Evolutionary conservation across 2,888 invertebrate genomes (phyloP).

Genomic region (Brachynemurus nebulosus): DNA sequence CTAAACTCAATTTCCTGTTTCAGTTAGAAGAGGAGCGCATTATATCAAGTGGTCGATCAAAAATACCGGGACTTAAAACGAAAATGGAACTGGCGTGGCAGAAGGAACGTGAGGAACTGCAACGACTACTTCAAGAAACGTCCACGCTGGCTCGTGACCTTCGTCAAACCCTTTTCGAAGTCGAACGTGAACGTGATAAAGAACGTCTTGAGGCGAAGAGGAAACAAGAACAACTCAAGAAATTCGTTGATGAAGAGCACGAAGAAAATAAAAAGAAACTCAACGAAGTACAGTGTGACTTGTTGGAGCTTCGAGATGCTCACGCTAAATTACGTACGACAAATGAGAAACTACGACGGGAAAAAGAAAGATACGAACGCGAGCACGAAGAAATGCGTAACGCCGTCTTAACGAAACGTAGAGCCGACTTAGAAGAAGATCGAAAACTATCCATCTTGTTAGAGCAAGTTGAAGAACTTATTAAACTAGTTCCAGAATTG

Average conservation of each 20-base stretch:
- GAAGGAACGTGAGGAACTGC: constrained; percentile 85
- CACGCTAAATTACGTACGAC: constrained; percentile 83
- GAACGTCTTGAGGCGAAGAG: constrained; percentile 77
- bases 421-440: constrained; percentile 50
- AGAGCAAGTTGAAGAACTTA: constrained; percentile 66
- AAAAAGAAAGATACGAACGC: constrained; percentile 72
- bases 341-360: constrained; percentile 77
- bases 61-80: constrained; percentile 73
- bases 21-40: constrained; percentile 78
- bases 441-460: constrained; percentile 56
- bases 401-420: constrained; percentile 33
- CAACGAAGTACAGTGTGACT: constrained; percentile 70
- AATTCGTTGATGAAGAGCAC: constrained; percentile 75
- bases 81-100: constrained; percentile 88
- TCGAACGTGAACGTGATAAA: constrained; percentile 80
- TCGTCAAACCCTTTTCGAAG: constrained; percentile 75
- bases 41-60: constrained; percentile 67
- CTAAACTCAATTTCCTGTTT: constrained; percentile 12
- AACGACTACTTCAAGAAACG: constrained; percentile 77
- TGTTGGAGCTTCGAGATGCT: constrained; percentile 77
- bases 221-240: constrained; percentile 71
- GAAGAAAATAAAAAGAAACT: constrained; percentile 77
- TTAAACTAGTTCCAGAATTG: constrained; percentile 54
- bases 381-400: constrained; percentile 51
- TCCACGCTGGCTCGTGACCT: constrained; percentile 79